phyloP scores from a whole-genome alignment of 2,113 vertebrate species.

The Echinops telfairi region DNA sequence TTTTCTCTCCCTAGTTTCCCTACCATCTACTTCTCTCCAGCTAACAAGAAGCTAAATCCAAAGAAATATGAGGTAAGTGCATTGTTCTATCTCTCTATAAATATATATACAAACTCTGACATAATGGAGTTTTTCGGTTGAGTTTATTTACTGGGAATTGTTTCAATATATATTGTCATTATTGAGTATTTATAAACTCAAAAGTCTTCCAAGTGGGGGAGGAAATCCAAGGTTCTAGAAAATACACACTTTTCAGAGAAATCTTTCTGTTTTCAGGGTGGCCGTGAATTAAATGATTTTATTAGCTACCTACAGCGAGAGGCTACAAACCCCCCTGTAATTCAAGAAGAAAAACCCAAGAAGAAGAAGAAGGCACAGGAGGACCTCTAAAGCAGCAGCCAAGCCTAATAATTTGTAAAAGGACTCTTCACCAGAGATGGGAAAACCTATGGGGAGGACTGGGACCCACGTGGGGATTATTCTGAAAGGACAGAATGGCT shows the following conservation, averaged over 20 bases:
- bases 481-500: conserved; percentile 83
- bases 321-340: conserved; percentile 91
- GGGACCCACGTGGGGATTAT: conserved; percentile 75
- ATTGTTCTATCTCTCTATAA: not conserved
- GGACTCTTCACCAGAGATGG: conserved; percentile 79
- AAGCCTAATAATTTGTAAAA: conserved; percentile 67
- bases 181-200: not conserved
- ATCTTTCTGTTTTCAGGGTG: conserved; percentile 90
- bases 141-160: conserved; percentile 12
- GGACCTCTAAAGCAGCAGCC: conserved; percentile 87
- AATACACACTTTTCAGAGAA: conserved; percentile 57
- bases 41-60: conserved; percentile 95
- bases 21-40: conserved; percentile 96
- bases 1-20: conserved; percentile 91
- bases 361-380: conserved; percentile 95
- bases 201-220: not conserved
- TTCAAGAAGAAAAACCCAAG: conserved; percentile 93
- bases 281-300: conserved; percentile 97
- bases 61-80: conserved; percentile 97
- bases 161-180: conserved; percentile 1
- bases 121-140: not conserved
- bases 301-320: conserved; percentile 96
- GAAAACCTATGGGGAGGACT: conserved; percentile 79
- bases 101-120: not conserved
- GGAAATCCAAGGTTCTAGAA: conserved; percentile 37